Evolutionary conservation across 2,797 vertebrate genomes (phyloP).

Genomic region (Ptychobarbus kaznakovi): DNA sequence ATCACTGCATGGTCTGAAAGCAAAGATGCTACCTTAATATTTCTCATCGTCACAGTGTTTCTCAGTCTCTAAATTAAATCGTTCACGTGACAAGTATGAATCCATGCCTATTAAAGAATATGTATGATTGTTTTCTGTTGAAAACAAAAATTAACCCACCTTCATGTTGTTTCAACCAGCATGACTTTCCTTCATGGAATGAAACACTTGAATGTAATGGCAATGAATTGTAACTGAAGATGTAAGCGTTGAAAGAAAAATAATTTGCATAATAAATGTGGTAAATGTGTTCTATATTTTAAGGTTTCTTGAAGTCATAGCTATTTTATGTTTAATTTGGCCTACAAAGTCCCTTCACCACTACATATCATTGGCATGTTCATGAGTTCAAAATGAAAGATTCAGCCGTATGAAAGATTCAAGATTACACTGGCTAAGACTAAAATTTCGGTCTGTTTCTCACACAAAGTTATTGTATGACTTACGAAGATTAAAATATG

Average conservation of each 20-base stretch:
- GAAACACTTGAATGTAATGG: background rate
- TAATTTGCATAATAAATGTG: background rate
- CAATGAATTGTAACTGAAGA: background rate
- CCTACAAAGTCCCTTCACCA: background rate
- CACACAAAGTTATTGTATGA: background rate
- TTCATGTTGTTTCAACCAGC: background rate
- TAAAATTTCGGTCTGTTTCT: background rate
- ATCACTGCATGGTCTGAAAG: background rate
- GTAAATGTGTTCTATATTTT: background rate
- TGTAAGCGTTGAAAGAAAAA: too few species aligned
- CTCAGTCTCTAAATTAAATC: background rate
- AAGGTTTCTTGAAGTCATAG: background rate
- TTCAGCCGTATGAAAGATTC: background rate
- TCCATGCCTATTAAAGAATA: background rate
- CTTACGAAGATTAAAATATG: background rate
- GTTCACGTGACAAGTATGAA: background rate
- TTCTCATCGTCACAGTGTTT: background rate
- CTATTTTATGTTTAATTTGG: background rate
- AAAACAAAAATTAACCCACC: background rate
- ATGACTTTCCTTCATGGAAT: background rate
- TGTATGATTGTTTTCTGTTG: background rate
- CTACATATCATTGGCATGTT: background rate
- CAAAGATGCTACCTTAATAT: background rate
- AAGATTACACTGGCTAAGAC: background rate
- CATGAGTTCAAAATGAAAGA: background rate